Base-by-base conservation (phyloP, 2,113 vertebrate species). In the Laterallus jamaicensis region DNA sequence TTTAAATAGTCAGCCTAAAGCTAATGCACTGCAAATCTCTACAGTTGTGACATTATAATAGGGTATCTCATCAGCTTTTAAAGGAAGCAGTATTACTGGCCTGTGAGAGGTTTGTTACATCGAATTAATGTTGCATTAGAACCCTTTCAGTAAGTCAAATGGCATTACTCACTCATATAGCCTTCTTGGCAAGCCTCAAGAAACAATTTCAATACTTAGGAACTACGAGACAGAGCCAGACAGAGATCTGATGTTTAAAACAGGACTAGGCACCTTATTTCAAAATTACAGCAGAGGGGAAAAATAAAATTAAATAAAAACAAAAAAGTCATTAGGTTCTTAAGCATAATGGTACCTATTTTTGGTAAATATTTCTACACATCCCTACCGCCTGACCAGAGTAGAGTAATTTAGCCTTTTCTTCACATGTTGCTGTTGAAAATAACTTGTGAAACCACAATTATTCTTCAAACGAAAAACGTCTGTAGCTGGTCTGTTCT, bases 81-180 rank as follows among this genome's bases (percentile, higher is more conserved):
- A 91, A 76, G 24, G 69, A 78, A 93, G 29, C 20, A 56, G 31
- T 31, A 50, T 66, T 82, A 79, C 26, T 89, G 74, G 39, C 67
- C 20, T 6, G 2, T 0, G 0, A 94, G 63, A 31, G 5, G 40
- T 69, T 93, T 75, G 24, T 69, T 87, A 66, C 54, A 73, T 85
- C 82, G 62, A 75, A 88, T 93, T 88, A 88, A 86, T 21, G 17
- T 64, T 92, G 60, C 73, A 84, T 92, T 95, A 94, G 68, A 86
- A 83, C 12, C 19, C 86, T 90, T 93, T 95, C 83, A 90, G 60
- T 90, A 86, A 92, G 59, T 93, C 86, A 83, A 78, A 90, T 67
- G 28, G 29, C 73, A 93, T 95, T 93, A 82, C 54, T 93, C 62
- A 90, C 56, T 89, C 32, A 60, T 68, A 84, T 22, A 91, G 32